Evolutionary conservation across 2,113 vertebrate genomes (phyloP).

Genomic region (Psophia crepitans): DNA sequence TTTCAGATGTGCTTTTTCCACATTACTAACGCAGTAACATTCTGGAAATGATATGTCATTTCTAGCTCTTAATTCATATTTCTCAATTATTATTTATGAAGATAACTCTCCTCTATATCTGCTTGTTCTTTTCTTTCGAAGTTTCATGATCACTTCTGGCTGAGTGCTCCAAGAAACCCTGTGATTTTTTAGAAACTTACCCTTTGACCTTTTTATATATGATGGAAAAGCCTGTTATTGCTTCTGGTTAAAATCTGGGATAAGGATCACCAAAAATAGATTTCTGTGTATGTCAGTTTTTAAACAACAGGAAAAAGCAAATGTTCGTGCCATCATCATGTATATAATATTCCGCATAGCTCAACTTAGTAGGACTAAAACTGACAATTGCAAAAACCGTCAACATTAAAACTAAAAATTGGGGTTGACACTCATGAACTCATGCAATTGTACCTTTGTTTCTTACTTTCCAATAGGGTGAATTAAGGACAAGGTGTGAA

Average conservation of each 20-base stretch:
- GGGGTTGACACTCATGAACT: background rate
- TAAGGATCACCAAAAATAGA: slow-evolving; percentile 9
- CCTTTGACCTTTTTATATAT: slow-evolving; percentile 18
- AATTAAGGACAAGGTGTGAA: background rate
- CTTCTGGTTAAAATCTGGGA: slow-evolving; percentile 23
- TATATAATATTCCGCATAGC: background rate
- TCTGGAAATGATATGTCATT: background rate
- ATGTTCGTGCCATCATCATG: background rate
- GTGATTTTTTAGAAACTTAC: background rate
- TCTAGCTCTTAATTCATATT: background rate
- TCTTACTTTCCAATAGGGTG: slow-evolving; percentile 8
- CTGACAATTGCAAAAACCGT: background rate
- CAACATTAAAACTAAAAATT: slow-evolving; percentile 19
- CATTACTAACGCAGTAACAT: background rate
- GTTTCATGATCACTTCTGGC: background rate
- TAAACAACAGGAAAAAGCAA: slow-evolving; percentile 9
- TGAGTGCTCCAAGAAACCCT: background rate
- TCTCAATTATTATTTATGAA: background rate
- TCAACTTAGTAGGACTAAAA: background rate
- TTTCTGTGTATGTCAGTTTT: slow-evolving; percentile 5
- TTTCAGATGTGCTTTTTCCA: background rate
- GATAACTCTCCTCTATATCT: background rate
- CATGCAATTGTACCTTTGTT: slow-evolving; percentile 12
- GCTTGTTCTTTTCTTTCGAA: background rate
- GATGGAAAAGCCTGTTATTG: slow-evolving; percentile 12